Evolutionary conservation across 2,797 vertebrate genomes (phyloP), one percentile per base, ranked within the genome.

Genomic region (Rhinoraja longicauda): DNA sequence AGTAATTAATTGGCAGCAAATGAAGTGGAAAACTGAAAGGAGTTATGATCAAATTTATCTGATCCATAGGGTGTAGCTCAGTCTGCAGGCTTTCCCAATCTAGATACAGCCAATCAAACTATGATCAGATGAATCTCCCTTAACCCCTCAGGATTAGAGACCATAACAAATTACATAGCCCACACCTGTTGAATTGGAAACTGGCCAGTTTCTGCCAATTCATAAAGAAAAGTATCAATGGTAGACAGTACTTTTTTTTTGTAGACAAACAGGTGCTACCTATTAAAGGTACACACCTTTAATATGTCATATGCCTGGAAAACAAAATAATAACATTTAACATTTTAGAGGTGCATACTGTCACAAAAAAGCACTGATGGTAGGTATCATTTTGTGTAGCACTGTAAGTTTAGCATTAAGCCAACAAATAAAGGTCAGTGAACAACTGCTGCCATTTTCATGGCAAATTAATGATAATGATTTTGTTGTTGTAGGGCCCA

Each of bases 1-100:
- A 53, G 39, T 53, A 36, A 70, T 92, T 92, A 92, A 92, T 57
- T 92, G 70, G 90, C 90, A 92, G 24, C 64, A 92, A 92, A 45
- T 92, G 45, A 53, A 92, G 70, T 75, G 39, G 90, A 92, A 92
- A 45, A 39, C 70, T n/a, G 9, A 32, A 70, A 70, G 90, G 24
- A 92, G 10, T 70, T 73, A 24, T 57, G 57, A 59, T 53, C 72
- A 92, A 29, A 92, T 53, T 29, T 75, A 92, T 12, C 36, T 73
- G 39, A 92, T 73, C 36, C 70, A 92, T 73, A 39, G 10, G 36
- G 36, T 91, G 67, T 29, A 72, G 24, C 24, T 75, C 24, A 75
- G 72, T 75, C 90, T 73, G 90, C 67, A 39, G 70, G 72, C 70
- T 92, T 13, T 75, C 45, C 24, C 39, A 91, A 72, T 15, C 10